These are phyloP conservation scores for Cataglyphis altisquamis DNA, from an alignment of 2,888 invertebrate species.

Conservation along the genomic window DNA sequence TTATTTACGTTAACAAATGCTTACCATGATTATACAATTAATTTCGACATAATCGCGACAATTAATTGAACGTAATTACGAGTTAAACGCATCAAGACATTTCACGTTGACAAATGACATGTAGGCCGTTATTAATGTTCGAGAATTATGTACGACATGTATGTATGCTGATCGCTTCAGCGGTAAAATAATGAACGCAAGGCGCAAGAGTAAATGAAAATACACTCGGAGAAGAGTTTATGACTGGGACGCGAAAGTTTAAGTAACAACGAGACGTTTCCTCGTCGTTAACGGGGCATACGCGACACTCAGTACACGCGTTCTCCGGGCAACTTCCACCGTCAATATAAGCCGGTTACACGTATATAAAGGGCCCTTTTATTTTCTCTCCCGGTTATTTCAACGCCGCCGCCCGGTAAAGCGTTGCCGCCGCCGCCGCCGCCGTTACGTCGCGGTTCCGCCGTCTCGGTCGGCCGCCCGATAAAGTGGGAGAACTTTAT, in stretches of 20 bases:
- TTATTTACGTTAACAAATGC: conserved; percentile 46
- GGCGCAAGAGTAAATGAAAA: neutral
- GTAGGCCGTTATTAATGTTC: conserved; percentile 24
- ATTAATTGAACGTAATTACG: conserved; percentile 45
- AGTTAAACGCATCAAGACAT: conserved; percentile 31
- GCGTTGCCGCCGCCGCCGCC: conserved; percentile 43
- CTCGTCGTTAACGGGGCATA: neutral
- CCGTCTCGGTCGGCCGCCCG: conserved; percentile 57
- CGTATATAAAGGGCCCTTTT: conserved; percentile 60
- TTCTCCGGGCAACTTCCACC: conserved; percentile 15
- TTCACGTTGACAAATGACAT: conserved; percentile 26
- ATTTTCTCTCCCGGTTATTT: conserved; percentile 66
- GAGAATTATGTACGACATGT: neutral
- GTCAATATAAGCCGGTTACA: conserved; percentile 60
- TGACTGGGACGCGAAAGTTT: neutral
- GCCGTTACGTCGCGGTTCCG: conserved; percentile 43
- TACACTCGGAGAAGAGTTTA: neutral
- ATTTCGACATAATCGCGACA: conserved; percentile 36
- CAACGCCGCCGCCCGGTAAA: conserved; percentile 64
- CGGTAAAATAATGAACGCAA: neutral
- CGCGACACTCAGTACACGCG: neutral
- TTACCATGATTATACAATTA: conserved; percentile 36
- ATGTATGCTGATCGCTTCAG: neutral
- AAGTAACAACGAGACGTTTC: neutral
- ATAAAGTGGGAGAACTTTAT: conserved; percentile 79